Conservation (phyloP, 2,888 invertebrate genomes). For the Anoplius nigerrimus region DNA sequence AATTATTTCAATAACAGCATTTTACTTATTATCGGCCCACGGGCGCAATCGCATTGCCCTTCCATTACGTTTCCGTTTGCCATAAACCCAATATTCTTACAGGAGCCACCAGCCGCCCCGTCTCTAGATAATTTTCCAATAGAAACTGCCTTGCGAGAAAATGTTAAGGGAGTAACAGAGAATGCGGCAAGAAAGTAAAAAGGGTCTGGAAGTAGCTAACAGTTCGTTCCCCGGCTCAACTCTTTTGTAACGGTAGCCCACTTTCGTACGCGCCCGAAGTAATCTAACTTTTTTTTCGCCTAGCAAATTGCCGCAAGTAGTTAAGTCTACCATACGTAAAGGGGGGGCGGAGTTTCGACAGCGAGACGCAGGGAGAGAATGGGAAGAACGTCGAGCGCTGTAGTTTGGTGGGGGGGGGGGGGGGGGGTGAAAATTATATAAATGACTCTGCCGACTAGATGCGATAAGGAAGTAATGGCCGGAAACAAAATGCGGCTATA, state of each 20-base stretch:
- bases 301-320: conserved; percentile 43
- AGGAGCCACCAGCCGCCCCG: neutral
- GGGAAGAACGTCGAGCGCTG: conserved; percentile 15
- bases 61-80: neutral
- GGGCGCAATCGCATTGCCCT: neutral
- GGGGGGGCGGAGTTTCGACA: conserved; percentile 1
- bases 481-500: too few species aligned
- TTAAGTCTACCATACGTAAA: conserved; percentile 20
- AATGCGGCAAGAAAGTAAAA: too few species aligned
- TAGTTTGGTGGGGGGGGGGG: conserved; percentile 22
- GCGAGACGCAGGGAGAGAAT: conserved; percentile 6
- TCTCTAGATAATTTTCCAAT: too few species aligned
- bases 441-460: too few species aligned
- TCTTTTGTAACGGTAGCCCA: conserved; percentile 43
- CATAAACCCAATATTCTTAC: neutral
- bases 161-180: too few species aligned
- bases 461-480: too few species aligned
- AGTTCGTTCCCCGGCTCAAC: neutral
- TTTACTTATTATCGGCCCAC: too few species aligned
- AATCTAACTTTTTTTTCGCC: conserved; percentile 53
- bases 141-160: too few species aligned
- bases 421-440: conserved; percentile 24
- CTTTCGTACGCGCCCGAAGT: conserved; percentile 37
- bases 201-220: neutral
- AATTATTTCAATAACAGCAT: too few species aligned